Conservation (phyloP, 2,113 vertebrate genomes). For the Platichthys flesus region DNA sequence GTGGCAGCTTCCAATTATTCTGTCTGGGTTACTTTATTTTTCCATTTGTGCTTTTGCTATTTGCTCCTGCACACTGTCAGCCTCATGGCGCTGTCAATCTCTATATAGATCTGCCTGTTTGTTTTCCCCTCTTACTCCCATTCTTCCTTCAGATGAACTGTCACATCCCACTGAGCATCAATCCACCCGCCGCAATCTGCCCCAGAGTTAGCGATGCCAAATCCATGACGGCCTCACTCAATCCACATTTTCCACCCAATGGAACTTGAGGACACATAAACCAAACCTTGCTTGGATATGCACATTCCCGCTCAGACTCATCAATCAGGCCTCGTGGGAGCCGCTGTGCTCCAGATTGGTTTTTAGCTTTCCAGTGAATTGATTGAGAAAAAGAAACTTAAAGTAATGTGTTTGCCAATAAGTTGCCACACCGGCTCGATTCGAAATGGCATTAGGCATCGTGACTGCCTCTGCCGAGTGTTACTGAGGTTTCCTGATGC, state of each 20-base stretch:
- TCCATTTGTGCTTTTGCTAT: constrained; percentile 39
- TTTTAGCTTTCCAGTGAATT: constrained; percentile 80
- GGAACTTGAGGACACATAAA: constrained; percentile 77
- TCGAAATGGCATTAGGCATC: constrained; percentile 72
- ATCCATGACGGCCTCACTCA: constrained; percentile 79
- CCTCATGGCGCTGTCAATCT: constrained; percentile 70
- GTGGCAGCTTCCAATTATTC: constrained; percentile 54
- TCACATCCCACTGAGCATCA: constrained; percentile 81
- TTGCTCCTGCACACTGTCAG: constrained; percentile 46
- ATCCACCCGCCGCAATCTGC: constrained; percentile 77
- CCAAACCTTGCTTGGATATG: constrained; percentile 79
- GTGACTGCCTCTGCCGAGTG: constrained; percentile 58
- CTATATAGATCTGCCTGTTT: constrained; percentile 78
- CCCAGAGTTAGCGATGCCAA: constrained; percentile 74
- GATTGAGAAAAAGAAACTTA: constrained; percentile 83
- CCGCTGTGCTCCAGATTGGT: constrained; percentile 76
- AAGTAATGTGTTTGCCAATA: constrained; percentile 82
- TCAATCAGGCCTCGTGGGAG: constrained; percentile 79
- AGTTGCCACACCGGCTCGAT: constrained; percentile 72
- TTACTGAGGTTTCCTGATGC: constrained; percentile 63
- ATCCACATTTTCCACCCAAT: constrained; percentile 82
- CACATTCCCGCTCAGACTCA: constrained; percentile 75
- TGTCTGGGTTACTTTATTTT: constrained; percentile 56
- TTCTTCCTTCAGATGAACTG: constrained; percentile 83
- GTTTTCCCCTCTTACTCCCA: constrained; percentile 72